Evolutionary conservation across 2,888 invertebrate genomes (phyloP).

Genomic region (Dolichomitus sp.): DNA sequence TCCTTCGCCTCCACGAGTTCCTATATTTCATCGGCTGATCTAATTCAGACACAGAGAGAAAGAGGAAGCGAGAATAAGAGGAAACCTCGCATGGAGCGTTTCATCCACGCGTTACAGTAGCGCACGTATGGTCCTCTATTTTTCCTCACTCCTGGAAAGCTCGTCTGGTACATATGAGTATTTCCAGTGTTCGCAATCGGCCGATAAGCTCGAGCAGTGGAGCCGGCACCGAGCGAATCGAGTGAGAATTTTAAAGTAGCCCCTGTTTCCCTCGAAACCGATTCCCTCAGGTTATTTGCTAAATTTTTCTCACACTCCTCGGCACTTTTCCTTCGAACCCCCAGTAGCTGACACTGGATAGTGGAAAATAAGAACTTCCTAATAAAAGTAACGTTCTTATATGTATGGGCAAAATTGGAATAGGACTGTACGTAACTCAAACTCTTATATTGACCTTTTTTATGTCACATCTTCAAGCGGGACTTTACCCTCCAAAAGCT

Average conservation of each 20-base stretch:
- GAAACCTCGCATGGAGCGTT: conserved; percentile 35
- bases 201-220: conserved; percentile 27
- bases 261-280: conserved; percentile 21
- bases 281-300: conserved; percentile 26
- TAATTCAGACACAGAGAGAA: conserved; percentile 64
- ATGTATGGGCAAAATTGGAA: not conserved
- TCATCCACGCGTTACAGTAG: conserved; percentile 38
- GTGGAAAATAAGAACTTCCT: not conserved
- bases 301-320: conserved; percentile 6
- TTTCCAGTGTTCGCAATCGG: conserved; percentile 27
- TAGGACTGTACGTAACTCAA: not conserved
- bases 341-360: not conserved
- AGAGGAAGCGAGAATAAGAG: conserved; percentile 44
- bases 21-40: conserved; percentile 70
- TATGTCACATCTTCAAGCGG: not conserved
- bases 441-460: not conserved
- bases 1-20: conserved; percentile 53
- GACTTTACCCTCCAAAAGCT: no score
- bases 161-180: conserved; percentile 27
- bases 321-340: not conserved
- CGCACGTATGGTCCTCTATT: conserved; percentile 42
- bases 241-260: conserved; percentile 28
- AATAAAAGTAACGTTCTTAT: conserved; percentile 13
- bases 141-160: conserved; percentile 9
- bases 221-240: not conserved